Evolutionary conservation across 2,113 vertebrate genomes (phyloP).

Genomic region (Serilophus lunatus): DNA sequence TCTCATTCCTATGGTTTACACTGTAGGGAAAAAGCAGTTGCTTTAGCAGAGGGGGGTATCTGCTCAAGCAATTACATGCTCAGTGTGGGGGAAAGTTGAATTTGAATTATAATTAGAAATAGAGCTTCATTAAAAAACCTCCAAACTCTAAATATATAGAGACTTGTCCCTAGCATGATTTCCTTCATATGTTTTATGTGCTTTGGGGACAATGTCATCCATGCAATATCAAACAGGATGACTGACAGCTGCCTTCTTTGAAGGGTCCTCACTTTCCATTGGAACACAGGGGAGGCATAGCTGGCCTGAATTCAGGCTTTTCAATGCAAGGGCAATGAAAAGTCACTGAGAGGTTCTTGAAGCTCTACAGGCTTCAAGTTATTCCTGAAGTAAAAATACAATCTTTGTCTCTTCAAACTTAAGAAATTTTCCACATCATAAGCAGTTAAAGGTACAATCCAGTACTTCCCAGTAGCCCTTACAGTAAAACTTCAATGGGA

Average conservation of each 20-base stretch:
- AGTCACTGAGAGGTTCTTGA: background rate
- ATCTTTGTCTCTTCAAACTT: background rate
- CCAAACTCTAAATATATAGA: background rate
- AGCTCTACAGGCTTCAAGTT: background rate
- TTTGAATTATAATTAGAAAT: background rate
- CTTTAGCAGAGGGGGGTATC: background rate
- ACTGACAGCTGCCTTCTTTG: background rate
- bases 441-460: background rate
- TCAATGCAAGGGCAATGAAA: background rate
- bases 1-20: background rate
- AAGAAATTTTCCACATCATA: background rate
- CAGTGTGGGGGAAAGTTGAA: background rate
- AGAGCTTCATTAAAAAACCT: no score
- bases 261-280: background rate
- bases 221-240: background rate
- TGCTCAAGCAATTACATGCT: background rate
- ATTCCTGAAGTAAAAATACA: background rate
- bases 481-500: background rate
- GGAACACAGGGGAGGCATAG: background rate
- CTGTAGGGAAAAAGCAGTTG: background rate
- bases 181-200: background rate
- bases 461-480: background rate
- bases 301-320: background rate
- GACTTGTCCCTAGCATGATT: background rate
- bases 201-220: background rate